These are phyloP conservation scores for Ischnus inquisitorius DNA, from an alignment of 2,888 invertebrate genomes.

Conservation along the genomic window DNA sequence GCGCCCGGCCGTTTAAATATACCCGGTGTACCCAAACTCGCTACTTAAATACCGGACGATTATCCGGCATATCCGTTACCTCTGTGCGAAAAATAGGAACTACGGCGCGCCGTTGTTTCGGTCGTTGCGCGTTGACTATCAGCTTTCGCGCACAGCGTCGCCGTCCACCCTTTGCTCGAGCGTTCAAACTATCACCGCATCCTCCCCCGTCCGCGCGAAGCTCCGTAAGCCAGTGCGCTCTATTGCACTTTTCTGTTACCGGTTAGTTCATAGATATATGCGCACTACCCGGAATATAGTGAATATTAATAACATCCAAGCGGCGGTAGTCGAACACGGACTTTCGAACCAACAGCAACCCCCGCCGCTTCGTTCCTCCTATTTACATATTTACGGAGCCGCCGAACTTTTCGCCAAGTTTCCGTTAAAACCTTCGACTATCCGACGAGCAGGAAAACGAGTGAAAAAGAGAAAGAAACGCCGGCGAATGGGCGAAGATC, in stretches of 20 bases:
- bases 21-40: slow-evolving; percentile 83
- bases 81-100: background rate
- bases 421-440: slow-evolving; percentile 62
- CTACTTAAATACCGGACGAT: slow-evolving; percentile 84
- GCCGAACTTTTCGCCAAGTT: slow-evolving; percentile 72
- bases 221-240: slow-evolving; percentile 23
- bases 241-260: slow-evolving; percentile 30
- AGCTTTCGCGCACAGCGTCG: background rate
- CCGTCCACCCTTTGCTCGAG: background rate
- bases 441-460: slow-evolving; percentile 36
- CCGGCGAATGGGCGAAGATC: slow-evolving; percentile 13
- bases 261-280: background rate
- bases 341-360: slow-evolving; percentile 41
- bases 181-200: slow-evolving; percentile 2
- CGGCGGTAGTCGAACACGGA: slow-evolving; percentile 27
- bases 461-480: background rate
- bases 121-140: slow-evolving; percentile 8
- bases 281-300: slow-evolving; percentile 31
- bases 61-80: slow-evolving; percentile 69
- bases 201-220: background rate
- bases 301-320: slow-evolving; percentile 57
- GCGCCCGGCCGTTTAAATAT: slow-evolving; percentile 83
- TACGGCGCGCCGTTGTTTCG: background rate
- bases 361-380: slow-evolving; percentile 43
- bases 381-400: slow-evolving; percentile 81